Conservation (phyloP, 2,797 vertebrate species). For the Channa striata region DNA sequence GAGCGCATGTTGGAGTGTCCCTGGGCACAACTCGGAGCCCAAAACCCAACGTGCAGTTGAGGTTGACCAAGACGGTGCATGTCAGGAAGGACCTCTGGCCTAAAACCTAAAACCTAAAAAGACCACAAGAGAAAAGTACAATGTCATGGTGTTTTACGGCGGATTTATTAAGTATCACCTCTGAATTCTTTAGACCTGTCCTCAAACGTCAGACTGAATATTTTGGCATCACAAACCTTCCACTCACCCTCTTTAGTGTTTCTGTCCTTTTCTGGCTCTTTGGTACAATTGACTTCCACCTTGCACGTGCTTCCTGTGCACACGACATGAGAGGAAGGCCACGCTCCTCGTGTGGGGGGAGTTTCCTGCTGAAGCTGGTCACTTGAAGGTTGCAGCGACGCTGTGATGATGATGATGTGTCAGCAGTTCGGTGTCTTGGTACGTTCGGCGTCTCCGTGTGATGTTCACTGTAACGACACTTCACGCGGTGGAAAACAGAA, state of each 20-base stretch:
- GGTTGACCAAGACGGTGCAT: too few species aligned
- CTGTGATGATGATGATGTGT: constrained; percentile 46
- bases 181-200: neutral
- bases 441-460: constrained; percentile 58
- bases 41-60: too few species aligned
- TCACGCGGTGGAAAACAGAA: too few species aligned
- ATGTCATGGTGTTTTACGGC: too few species aligned
- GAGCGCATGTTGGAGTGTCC: too few species aligned
- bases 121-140: too few species aligned
- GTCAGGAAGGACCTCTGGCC: too few species aligned
- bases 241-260: neutral
- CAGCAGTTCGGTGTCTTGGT: constrained; percentile 59
- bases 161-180: too few species aligned
- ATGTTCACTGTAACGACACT: constrained; percentile 36
- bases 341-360: constrained; percentile 18
- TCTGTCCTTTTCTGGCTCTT: neutral
- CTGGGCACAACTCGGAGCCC: too few species aligned
- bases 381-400: constrained; percentile 65
- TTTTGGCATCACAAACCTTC: constrained; percentile 8
- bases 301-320: constrained; percentile 17
- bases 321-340: constrained; percentile 43
- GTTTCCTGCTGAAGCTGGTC: constrained; percentile 39
- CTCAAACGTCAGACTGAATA: neutral
- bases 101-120: too few species aligned
- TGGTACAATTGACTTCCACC: neutral